Percentiles rank a stretch among this genome's conserved stretches.
Evolutionary conservation across 2,888 invertebrate species (phyloP).

Genomic region (Campopleginae sp.): DNA sequence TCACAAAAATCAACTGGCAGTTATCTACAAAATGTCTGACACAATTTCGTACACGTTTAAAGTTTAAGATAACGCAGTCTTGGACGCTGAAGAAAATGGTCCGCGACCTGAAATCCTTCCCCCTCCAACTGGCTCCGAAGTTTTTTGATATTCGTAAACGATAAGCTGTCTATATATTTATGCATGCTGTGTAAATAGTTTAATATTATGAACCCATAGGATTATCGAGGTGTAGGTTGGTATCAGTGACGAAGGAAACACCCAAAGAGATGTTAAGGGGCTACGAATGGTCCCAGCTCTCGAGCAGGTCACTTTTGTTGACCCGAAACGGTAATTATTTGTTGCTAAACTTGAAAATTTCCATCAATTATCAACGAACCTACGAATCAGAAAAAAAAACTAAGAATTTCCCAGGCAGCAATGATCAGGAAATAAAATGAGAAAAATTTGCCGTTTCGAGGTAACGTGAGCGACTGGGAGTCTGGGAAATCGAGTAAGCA

Average conservation of each 20-base stretch:
- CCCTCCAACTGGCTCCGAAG: constrained; percentile 40
- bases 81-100: constrained; percentile 29
- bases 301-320: background rate
- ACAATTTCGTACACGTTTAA: constrained; percentile 45
- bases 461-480: background rate
- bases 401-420: background rate
- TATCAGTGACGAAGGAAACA: constrained; percentile 49
- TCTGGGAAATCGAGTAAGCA: constrained; percentile 1
- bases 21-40: constrained; percentile 19
- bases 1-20: background rate
- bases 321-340: background rate
- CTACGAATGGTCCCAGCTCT: background rate
- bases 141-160: constrained; percentile 75
- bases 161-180: constrained; percentile 73
- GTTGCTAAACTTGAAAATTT: background rate
- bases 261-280: background rate
- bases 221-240: constrained; percentile 49
- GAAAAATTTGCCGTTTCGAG: background rate
- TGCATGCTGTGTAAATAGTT: constrained; percentile 73
- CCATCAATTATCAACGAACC: too few relatives aligned
- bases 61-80: constrained; percentile 29
- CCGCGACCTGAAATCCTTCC: constrained; percentile 44
- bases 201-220: constrained; percentile 70
- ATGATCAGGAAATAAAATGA: background rate
- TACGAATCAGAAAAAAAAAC: background rate